phyloP scores from a whole-genome alignment of 2,113 vertebrate species.

The Candoia aspera region DNA sequence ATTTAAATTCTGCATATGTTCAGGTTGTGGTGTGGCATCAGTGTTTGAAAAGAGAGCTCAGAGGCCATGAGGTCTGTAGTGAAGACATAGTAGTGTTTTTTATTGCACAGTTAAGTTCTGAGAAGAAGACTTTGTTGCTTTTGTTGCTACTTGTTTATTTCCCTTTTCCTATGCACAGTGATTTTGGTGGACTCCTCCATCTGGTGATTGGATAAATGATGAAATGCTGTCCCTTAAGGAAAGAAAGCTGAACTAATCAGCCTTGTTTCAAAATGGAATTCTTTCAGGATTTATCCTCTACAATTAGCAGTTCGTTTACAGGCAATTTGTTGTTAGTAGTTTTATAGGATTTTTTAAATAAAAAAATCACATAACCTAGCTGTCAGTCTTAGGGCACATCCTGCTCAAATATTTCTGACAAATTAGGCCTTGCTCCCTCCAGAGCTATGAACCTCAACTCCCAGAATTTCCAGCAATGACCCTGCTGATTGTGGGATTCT shows the following conservation, averaged over 20 bases:
- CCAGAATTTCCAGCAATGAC: too few species aligned
- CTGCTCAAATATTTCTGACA: neutral
- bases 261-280: neutral
- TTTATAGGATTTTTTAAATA: neutral
- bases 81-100: neutral
- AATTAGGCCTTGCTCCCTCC: too few species aligned
- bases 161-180: neutral
- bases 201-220: neutral
- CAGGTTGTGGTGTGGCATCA: neutral
- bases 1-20: neutral
- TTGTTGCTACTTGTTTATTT: neutral
- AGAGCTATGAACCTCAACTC: too few species aligned
- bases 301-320: slow-evolving; percentile 2
- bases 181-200: slow-evolving; percentile 1
- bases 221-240: slow-evolving; percentile 14
- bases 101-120: neutral
- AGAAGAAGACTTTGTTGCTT: neutral
- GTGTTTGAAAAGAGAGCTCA: neutral
- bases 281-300: neutral
- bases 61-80: neutral
- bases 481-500: too few species aligned
- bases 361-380: neutral
- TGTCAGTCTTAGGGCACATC: neutral
- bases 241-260: slow-evolving; percentile 6
- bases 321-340: neutral